These are phyloP conservation scores for Icerya purchasi DNA, from an alignment of 2,888 invertebrate genomes.

Conservation along the genomic window DNA sequence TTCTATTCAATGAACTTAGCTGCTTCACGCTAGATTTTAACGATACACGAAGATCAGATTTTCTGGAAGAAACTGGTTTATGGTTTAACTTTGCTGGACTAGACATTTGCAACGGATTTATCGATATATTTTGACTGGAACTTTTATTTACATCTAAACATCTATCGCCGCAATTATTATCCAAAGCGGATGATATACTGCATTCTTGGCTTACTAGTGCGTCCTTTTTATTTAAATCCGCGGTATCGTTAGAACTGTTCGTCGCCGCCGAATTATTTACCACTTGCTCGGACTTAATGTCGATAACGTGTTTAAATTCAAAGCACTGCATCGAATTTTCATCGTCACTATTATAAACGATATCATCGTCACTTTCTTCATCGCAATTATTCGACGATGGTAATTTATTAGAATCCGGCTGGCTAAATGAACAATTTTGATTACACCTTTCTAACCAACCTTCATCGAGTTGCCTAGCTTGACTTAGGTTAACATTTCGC, in stretches of 20 bases:
- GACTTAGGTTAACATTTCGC: conserved; percentile 15
- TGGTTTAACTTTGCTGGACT: not conserved
- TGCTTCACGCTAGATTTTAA: conserved; percentile 4
- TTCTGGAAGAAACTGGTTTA: conserved; percentile 1
- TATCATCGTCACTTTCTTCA: conserved; percentile 34
- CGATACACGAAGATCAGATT: conserved; percentile 1
- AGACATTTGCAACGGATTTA: not conserved
- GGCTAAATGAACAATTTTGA: conserved; percentile 17
- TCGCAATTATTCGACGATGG: conserved; percentile 1
- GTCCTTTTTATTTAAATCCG: not conserved
- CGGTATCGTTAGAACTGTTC: not conserved
- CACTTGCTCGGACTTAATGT: not conserved
- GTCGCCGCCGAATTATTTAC: not conserved
- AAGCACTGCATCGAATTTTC: conserved; percentile 15
- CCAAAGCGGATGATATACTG: too few relatives aligned
- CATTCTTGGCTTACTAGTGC: not conserved
- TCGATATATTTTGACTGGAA: not conserved
- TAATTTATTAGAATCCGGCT: conserved; percentile 12
- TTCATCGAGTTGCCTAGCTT: conserved; percentile 26
- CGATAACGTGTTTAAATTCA: conserved; percentile 5
- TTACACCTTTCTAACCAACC: conserved; percentile 36
- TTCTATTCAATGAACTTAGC: too few relatives aligned
- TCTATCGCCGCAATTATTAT: not conserved
- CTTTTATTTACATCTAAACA: not conserved
- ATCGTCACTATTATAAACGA: conserved; percentile 38